phyloP scores from a whole-genome alignment of 2,113 vertebrate species.

The Herpetotheres cachinnans region DNA sequence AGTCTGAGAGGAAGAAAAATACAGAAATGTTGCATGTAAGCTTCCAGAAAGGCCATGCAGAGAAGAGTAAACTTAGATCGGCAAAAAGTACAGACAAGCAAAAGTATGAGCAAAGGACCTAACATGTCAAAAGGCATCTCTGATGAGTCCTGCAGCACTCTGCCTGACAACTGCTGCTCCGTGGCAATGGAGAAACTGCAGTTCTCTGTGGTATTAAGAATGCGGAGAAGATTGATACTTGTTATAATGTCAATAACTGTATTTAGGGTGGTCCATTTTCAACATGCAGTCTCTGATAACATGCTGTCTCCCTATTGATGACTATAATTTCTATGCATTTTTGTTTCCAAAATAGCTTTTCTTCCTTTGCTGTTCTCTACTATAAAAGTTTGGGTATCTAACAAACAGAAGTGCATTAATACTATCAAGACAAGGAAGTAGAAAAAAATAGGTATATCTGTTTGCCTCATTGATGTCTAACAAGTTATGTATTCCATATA shows the following conservation, averaged over 20 bases:
- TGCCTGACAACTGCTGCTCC: not conserved
- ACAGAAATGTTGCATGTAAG: not conserved
- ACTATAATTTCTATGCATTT: not conserved
- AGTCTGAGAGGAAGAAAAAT: not conserved
- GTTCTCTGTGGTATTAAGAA: not conserved
- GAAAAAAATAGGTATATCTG: not conserved
- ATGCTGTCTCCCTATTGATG: not conserved
- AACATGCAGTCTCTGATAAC: not conserved
- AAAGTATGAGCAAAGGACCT: not conserved
- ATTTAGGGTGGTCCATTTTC: not conserved
- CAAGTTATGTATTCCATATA: not conserved
- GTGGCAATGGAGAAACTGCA: not conserved
- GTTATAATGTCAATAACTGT: not conserved
- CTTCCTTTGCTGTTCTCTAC: not conserved
- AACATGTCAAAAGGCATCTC: not conserved
- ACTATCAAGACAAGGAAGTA: not conserved
- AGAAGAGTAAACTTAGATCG: not conserved
- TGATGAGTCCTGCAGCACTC: not conserved
- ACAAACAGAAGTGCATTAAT: not conserved
- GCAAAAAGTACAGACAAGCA: not conserved
- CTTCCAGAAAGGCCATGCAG: not conserved
- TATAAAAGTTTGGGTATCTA: not conserved
- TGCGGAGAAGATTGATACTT: conserved; percentile 28
- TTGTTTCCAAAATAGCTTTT: not conserved
- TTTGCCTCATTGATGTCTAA: not conserved